Evolutionary conservation across 2,888 invertebrate genomes (phyloP), one percentile per base, ranked within the genome.

Genomic region (Athetis lepigone): DNA sequence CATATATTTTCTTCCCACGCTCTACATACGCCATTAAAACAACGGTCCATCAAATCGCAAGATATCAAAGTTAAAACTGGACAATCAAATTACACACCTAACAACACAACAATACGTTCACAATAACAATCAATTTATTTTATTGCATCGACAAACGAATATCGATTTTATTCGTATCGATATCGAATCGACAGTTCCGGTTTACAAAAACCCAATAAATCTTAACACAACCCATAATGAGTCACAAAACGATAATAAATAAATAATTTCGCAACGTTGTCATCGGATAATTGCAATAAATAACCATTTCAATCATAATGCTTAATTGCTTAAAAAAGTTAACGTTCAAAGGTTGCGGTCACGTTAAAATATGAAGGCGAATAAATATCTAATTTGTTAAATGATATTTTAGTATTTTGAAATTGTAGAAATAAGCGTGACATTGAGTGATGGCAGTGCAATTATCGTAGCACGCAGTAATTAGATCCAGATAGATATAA

Each of bases 281-380:
- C 69, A 76, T 71, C 62, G 7, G 54, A 62, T 51, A 62, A 70
- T 66, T 59, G 37, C 57, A 63, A 55, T 54, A 66, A 62, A 70
- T 56, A 77, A 25, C 42, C n/a, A 37, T 62, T 70, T 66, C 45
- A 52, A 64, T 70, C 19, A 52, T 68, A 68, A 61, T 56, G 40
- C 52, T 73, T 69, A 73, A 77, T 73, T 70, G 62, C 52, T 75
- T 70, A 61, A 78, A 76, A 64, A 70, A 50, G 8, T 19, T 52
- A 64, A 47, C 43, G 54, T 39, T 37, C 8, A 61, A 43, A 72
- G 58, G 74, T 45, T 50, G 33, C 36, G 71, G 58, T 45, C 43
- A 25, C 40, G 52, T 37, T 57, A 40, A n/a, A 13, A 50, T n/a
- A n/a, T n/a, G 57, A 43, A 21, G 18, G 25, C 29, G 37, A 49